phyloP scores from a whole-genome alignment of 2,888 invertebrate species.

The Hecatera dysodea region DNA sequence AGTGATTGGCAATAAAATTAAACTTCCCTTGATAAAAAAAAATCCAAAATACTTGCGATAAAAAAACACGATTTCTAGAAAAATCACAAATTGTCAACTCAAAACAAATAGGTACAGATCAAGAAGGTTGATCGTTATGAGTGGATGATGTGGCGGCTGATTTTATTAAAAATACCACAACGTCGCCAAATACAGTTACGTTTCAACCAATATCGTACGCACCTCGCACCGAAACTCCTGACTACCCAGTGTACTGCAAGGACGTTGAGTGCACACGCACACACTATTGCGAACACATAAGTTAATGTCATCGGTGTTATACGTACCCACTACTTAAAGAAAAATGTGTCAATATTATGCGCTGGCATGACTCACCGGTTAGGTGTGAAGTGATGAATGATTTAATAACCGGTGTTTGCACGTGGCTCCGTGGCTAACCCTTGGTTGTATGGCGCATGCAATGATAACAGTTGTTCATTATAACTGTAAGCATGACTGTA shows the following conservation, averaged over 20 bases:
- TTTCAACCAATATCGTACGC: not conserved
- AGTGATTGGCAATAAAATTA: too few species aligned
- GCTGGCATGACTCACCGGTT: conserved; percentile 46
- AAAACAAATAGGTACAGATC: not conserved
- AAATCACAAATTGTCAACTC: too few species aligned
- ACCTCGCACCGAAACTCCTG: not conserved
- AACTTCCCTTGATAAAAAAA: too few species aligned
- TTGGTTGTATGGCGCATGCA: conserved; percentile 7
- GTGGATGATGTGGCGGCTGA: not conserved
- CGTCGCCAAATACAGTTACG: conserved; percentile 8
- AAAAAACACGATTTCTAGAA: not conserved
- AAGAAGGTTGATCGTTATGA: not conserved
- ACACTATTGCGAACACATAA: conserved; percentile 8
- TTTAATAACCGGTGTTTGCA: conserved; percentile 47
- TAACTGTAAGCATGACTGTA: conserved; percentile 19
- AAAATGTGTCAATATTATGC: conserved; percentile 62
- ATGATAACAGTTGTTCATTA: conserved; percentile 37
- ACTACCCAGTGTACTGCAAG: conserved; percentile 17
- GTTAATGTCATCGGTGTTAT: conserved; percentile 41
- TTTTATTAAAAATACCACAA: conserved; percentile 6
- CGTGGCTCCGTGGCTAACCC: conserved; percentile 37
- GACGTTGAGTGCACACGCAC: conserved; percentile 5
- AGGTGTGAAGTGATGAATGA: conserved; percentile 49
- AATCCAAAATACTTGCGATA: not conserved
- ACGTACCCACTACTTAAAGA: conserved; percentile 5